Evolutionary conservation across 2,888 invertebrate species (phyloP), one percentile per base, ranked within the genome.

Genomic region (Limenitis camilla): DNA sequence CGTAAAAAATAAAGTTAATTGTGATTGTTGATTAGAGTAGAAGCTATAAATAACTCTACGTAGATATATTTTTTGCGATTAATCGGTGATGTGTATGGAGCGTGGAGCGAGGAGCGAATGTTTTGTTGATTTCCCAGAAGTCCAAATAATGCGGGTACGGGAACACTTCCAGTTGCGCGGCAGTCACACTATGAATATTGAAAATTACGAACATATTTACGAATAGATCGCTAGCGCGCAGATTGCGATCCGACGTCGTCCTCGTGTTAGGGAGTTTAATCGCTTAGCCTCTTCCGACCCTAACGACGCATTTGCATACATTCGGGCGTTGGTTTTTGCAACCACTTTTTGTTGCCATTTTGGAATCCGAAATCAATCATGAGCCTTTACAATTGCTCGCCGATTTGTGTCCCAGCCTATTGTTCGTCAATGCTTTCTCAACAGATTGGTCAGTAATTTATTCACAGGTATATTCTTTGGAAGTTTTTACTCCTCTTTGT

Each of bases 271-370:
- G 40, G 54, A 28, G 36, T 32, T 28, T 29, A 49, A 45, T 55
- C 35, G 58, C 58, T 27, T 49, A n/a, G 49, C 40, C 3, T 19
- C 19, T 19, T 19, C 28, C 6, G n/a, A 27, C 31, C 30, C 11
- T 39, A 58, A 63, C 61, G 63, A 67, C 59, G 48, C 61, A 65
- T 66, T 67, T 67, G 67, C 67, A 67, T 67, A 65, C 65, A 59
- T 53, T 53, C 35, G 31, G 53, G 57, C 49, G 54, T 52, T 47
- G 57, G 61, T 67, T 67, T 67, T 67, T 67, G 64, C 63, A 44
- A 56, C 31, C 43, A 49, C 50, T 62, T 59, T 61, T 65, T 63
- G 66, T 60, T 53, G 52, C 39, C 46, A 40, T 49, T 49, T 53
- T 44, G 54, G 56, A 58, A 60, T 58, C 60, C 60, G 59, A 60